A percentile compares a stretch with the other conserved stretches of the same genome.
Evolutionary conservation across 2,113 vertebrate species (phyloP).

Genomic region (Notarius lentiginosus): DNA sequence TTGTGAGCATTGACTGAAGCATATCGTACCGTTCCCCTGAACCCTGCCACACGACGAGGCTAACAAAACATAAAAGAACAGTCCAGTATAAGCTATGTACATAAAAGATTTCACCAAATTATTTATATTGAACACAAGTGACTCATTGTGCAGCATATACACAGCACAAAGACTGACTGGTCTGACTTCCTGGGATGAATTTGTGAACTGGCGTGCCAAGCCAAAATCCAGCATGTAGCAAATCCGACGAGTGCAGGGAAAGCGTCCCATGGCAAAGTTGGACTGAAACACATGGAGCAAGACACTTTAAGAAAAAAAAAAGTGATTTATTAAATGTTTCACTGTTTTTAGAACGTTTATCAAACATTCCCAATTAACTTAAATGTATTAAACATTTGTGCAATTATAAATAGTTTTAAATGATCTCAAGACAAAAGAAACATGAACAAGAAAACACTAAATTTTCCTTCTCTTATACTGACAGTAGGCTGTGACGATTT

Average conservation of each 20-base stretch:
- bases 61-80: slow-evolving; percentile 58
- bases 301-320: not conserved
- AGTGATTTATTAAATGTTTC: not conserved
- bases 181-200: slow-evolving; percentile 96
- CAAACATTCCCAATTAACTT: not conserved
- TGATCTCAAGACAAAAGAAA: not conserved
- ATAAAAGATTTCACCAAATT: not conserved
- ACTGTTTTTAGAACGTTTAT: not conserved
- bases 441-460: not conserved
- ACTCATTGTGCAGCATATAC: not conserved
- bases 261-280: slow-evolving; percentile 98
- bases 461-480: not conserved
- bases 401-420: not conserved
- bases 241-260: slow-evolving; percentile 94
- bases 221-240: slow-evolving; percentile 99
- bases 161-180: slow-evolving; percentile 79
- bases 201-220: slow-evolving; percentile 97
- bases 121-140: slow-evolving; percentile 2
- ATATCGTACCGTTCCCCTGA: slow-evolving; percentile 95
- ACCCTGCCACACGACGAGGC: slow-evolving; percentile 95
- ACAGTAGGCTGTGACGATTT: slow-evolving; percentile 52
- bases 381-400: not conserved
- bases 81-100: not conserved
- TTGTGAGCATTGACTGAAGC: slow-evolving; percentile 96
- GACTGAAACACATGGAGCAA: slow-evolving; percentile 74